Percentiles rank a stretch among this genome's conserved stretches.
These are phyloP conservation scores for Oscheius sp. DNA, from an alignment of 2,888 invertebrate species.

Conservation along the genomic window DNA sequence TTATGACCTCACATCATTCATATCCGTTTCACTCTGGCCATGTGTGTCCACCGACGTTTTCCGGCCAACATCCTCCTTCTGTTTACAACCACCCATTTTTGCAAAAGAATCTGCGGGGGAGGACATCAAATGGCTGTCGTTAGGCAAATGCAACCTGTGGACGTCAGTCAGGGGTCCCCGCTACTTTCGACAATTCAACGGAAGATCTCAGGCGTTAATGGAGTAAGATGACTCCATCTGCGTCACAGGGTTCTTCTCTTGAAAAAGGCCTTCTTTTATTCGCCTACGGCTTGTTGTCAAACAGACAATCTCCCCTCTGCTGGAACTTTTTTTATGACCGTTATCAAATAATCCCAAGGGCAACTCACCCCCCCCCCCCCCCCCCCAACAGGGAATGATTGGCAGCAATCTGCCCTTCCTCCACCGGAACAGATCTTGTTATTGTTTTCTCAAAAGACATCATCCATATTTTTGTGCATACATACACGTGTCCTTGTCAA, in stretches of 20 bases:
- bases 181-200: not conserved
- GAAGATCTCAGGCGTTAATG: conserved; percentile 33
- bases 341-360: conserved; percentile 1
- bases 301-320: not conserved
- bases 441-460: no score
- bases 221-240: conserved; percentile 29
- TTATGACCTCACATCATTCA: not conserved
- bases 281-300: not conserved
- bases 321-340: conserved; percentile 2
- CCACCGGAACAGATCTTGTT: no score
- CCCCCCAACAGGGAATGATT: no score
- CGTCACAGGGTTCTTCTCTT: conserved; percentile 13
- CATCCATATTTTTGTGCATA: not conserved
- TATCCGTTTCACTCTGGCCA: not conserved
- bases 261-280: not conserved
- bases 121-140: conserved; percentile 29
- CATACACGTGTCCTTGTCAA: conserved; percentile 15
- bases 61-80: not conserved
- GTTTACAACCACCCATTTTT: conserved; percentile 27
- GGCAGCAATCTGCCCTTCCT: no score
- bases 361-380: not conserved
- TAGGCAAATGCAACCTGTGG: conserved; percentile 31
- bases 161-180: not conserved
- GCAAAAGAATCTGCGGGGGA: conserved; percentile 28
- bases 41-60: conserved; percentile 1